Conservation (phyloP, 2,113 vertebrate genomes). For the Elaphurus davidianus region DNA sequence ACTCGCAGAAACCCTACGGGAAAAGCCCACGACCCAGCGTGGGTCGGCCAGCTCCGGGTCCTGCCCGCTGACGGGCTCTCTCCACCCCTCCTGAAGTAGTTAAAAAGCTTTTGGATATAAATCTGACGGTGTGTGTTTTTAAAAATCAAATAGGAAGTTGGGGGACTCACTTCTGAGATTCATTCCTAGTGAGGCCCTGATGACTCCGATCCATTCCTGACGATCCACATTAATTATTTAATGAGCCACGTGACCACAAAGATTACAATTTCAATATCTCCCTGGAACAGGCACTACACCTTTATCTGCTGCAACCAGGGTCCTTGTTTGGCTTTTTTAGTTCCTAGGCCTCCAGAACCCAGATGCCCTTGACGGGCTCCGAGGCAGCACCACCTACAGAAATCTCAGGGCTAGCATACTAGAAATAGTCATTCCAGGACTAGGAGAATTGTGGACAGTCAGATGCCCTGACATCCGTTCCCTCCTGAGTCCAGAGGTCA, state of each 20-base stretch:
- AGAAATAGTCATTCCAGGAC: background rate
- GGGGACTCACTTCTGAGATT: slow-evolving; percentile 87
- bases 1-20: background rate
- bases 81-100: slow-evolving; percentile 79
- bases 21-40: background rate
- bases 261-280: slow-evolving; percentile 94
- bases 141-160: slow-evolving; percentile 83
- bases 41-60: slow-evolving; percentile 56
- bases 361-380: slow-evolving; percentile 61
- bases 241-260: slow-evolving; percentile 90
- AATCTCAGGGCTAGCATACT: background rate
- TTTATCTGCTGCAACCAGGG: slow-evolving; percentile 77
- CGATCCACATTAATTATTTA: slow-evolving; percentile 95
- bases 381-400: slow-evolving; percentile 5
- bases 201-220: slow-evolving; percentile 93
- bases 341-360: slow-evolving; percentile 57
- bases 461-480: background rate
- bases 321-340: slow-evolving; percentile 31
- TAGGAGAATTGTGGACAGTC: background rate
- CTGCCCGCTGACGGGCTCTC: slow-evolving; percentile 76
- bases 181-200: slow-evolving; percentile 90
- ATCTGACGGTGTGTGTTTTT: slow-evolving; percentile 56
- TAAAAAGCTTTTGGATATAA: slow-evolving; percentile 81
- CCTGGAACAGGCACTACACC: slow-evolving; percentile 79
- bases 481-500: background rate